These are phyloP conservation scores for Ennomos erosarius DNA, from an alignment of 2,888 invertebrate genomes.

Conservation along the genomic window DNA sequence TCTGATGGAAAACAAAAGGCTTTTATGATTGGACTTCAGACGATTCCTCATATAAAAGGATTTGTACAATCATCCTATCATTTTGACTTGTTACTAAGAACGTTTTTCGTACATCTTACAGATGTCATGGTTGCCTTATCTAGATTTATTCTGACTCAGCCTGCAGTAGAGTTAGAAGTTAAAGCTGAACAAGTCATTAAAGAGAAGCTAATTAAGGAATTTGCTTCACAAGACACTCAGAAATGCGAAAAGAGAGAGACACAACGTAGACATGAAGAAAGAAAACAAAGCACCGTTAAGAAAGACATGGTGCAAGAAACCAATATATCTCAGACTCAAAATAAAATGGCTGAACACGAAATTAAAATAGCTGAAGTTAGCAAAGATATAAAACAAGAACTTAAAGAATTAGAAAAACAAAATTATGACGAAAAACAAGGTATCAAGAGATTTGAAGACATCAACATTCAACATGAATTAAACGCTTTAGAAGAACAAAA, in stretches of 20 bases:
- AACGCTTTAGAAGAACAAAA: constrained; percentile 11
- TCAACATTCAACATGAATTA: constrained; percentile 5
- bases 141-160: constrained; percentile 66
- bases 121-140: constrained; percentile 79
- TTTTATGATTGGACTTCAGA: constrained; percentile 67
- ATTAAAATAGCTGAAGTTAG: constrained; percentile 16
- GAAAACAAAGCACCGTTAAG: constrained; percentile 6
- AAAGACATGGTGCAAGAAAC: constrained; percentile 15
- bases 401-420: constrained; percentile 16
- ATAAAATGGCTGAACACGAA: constrained; percentile 13
- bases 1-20: constrained; percentile 61
- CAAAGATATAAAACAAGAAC: constrained; percentile 9
- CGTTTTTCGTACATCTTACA: constrained; percentile 77
- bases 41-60: constrained; percentile 71
- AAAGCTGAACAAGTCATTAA: constrained; percentile 38
- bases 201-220: constrained; percentile 40
- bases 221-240: constrained; percentile 5
- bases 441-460: constrained; percentile 17
- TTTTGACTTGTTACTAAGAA: constrained; percentile 69
- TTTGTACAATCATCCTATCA: constrained; percentile 62
- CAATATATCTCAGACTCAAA: constrained; percentile 19
- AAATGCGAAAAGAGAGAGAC: constrained; percentile 27
- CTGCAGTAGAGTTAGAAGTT: constrained; percentile 42
- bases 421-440: constrained; percentile 15
- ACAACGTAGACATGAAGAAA: neutral